Evolutionary conservation across 37 sponge, comb jelly and placozoan genomes (phyloP).

Genomic region (Theonella swinhoei): DNA sequence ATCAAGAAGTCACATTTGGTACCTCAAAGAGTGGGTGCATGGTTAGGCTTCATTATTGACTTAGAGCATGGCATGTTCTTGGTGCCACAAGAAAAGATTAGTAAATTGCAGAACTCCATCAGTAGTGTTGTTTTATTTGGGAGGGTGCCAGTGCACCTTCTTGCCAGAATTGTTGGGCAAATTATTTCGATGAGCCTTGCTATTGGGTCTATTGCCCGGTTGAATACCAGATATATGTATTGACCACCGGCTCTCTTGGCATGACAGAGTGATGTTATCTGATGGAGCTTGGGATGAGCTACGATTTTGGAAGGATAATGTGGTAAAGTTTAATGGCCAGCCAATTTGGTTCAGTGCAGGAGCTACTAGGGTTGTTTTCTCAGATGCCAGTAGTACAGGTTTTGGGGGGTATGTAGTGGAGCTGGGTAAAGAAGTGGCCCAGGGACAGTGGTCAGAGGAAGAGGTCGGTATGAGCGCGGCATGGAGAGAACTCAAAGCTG

Average conservation of each 20-base stretch:
- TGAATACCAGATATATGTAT: slow-evolving; percentile 23
- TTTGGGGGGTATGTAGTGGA: slow-evolving; percentile 28
- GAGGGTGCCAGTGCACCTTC: neutral
- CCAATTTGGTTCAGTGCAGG: slow-evolving; percentile 10
- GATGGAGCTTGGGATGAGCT: slow-evolving; percentile 9
- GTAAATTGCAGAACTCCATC: neutral
- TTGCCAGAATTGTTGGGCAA: slow-evolving; percentile 39
- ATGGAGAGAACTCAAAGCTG: slow-evolving; percentile 28
- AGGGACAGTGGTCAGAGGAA: neutral
- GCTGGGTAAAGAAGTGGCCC: neutral
- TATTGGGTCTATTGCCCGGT: neutral
- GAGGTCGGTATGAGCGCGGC: slow-evolving; percentile 13
- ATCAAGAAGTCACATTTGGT: slow-evolving; percentile 12
- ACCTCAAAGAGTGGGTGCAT: neutral
- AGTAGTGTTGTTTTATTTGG: neutral
- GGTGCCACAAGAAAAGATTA: slow-evolving; percentile 14
- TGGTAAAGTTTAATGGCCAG: neutral
- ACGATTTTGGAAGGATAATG: neutral
- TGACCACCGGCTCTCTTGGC: neutral
- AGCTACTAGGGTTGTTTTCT: slow-evolving; percentile 23
- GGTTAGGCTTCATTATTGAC: slow-evolving; percentile 34
- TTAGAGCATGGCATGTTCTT: slow-evolving; percentile 9
- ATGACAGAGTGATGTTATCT: neutral
- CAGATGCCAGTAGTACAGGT: slow-evolving; percentile 36
- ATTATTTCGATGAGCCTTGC: slow-evolving; percentile 18